A percentile compares a stretch with the other conserved stretches of the same genome.
Conservation (phyloP, 2,888 invertebrate genomes). For the Apamea sordens region DNA sequence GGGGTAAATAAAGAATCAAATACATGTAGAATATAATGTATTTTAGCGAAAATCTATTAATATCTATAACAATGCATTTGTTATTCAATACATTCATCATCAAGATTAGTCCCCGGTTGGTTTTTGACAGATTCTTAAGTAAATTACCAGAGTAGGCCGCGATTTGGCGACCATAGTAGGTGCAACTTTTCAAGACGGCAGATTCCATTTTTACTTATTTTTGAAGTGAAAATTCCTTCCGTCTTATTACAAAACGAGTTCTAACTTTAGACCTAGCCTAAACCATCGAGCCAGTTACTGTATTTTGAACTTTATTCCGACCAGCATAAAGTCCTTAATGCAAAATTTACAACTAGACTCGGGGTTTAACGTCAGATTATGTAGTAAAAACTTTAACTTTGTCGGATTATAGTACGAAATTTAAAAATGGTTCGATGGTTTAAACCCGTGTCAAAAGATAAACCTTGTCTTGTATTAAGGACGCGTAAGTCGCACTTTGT, state of each 20-base stretch:
- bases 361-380: too few species aligned
- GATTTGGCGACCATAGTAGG: not conserved
- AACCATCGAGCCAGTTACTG: too few species aligned
- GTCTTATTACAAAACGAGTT: too few species aligned
- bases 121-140: not conserved
- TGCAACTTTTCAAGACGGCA: not conserved
- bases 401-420: too few species aligned
- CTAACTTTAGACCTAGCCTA: too few species aligned
- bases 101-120: constrained; percentile 57
- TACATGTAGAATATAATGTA: constrained; percentile 75
- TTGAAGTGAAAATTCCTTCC: not conserved
- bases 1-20: constrained; percentile 52
- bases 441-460: too few species aligned
- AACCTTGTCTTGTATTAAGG: too few species aligned
- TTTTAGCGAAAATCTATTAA: constrained; percentile 78
- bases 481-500: not conserved
- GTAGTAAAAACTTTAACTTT: too few species aligned
- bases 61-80: constrained; percentile 74
- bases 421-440: too few species aligned
- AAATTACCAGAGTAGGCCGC: not conserved
- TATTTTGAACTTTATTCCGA: too few species aligned
- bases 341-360: too few species aligned
- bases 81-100: constrained; percentile 64
- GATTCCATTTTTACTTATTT: not conserved
- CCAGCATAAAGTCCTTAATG: too few species aligned